Base-by-base conservation (phyloP, 53 echinoderm and acorn worm species). In the Holothuria scabra region DNA sequence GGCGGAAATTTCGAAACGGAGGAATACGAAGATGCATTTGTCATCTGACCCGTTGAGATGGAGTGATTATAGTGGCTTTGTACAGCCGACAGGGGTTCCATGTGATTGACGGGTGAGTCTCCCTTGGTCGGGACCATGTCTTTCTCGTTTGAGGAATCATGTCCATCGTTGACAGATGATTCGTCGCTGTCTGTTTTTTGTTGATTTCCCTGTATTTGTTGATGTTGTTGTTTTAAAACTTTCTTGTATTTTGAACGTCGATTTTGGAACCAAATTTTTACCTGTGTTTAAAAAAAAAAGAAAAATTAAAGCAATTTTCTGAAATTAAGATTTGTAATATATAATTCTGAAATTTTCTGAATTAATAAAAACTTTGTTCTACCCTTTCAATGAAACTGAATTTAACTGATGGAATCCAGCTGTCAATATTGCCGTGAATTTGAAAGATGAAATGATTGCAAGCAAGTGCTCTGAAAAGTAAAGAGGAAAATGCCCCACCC, bases 201-300 rank as follows among this genome's bases (percentile, higher is more conserved):
- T 22, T 72, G 72, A 10, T 48, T 48, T 25, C 46, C 46, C 12
- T 48, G 72, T 26, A 72, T 23, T 24, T 72, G 72, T 2, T 87
- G 82, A 61, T 93, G 89, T 18, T 92, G 92, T 38, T 96, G 93
- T 84, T 92, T 92, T 61, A 94, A 69, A 4, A 96, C 88, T 84
- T 96, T 96, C 82, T 96, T 96, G 81, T 92, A 94, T 59, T 96
- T 96, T 28, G 97, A 96, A 1, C 97, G 92, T 56, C 97, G 86
- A 65, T 96, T 96, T 69, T 96, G 97, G 57, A 96, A 96, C 97
- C 97, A 96, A 23, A 96, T 96, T 83, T 96, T 96, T 7, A 96
- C 94, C 97, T 96, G 83, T 46, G 52, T 52, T n/a, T n/a, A n/a
- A n/a, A 18, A 52, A 52, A 52, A 8, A 3, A 52, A 52, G 52